Evolutionary conservation across 2,797 vertebrate genomes (phyloP).

Genomic region (Chromis chromis): DNA sequence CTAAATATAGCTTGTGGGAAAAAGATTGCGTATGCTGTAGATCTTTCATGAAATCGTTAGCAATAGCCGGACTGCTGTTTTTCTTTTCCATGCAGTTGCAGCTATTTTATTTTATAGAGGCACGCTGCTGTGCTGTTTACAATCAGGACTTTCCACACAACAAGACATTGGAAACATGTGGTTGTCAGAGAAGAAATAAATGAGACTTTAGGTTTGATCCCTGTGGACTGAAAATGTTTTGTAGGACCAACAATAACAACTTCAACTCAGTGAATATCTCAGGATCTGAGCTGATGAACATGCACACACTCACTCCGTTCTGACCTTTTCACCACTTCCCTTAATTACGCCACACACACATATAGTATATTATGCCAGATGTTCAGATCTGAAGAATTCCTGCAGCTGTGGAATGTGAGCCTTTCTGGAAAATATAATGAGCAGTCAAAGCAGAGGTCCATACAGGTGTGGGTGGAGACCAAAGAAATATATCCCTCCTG

Average conservation of each 20-base stretch:
- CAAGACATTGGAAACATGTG: slow-evolving; percentile 11
- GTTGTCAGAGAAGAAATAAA: neutral
- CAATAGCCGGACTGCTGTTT: slow-evolving; percentile 36
- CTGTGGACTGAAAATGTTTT: slow-evolving; percentile 4
- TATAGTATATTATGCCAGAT: slow-evolving; percentile 70
- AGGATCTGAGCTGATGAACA: slow-evolving; percentile 33
- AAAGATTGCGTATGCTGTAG: slow-evolving; percentile 29
- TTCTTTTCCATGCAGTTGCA: slow-evolving; percentile 23
- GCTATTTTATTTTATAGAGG: neutral
- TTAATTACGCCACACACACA: slow-evolving; percentile 65
- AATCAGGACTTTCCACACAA: slow-evolving; percentile 5
- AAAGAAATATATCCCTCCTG: slow-evolving; percentile 29
- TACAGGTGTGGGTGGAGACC: slow-evolving; percentile 69
- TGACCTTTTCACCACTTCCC: slow-evolving; percentile 74
- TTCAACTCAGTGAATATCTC: slow-evolving; percentile 37
- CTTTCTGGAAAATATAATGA: slow-evolving; percentile 70
- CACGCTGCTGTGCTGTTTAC: neutral
- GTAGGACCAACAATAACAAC: slow-evolving; percentile 23
- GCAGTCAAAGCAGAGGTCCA: slow-evolving; percentile 45
- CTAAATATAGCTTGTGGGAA: slow-evolving; percentile 46
- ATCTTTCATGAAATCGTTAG: slow-evolving; percentile 34
- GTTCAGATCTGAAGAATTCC: slow-evolving; percentile 77
- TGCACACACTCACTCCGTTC: slow-evolving; percentile 21
- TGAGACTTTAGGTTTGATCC: neutral
- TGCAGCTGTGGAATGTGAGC: slow-evolving; percentile 71